A percentile compares a stretch with the other conserved stretches of the same genome.
phyloP scores from a whole-genome alignment of 2,113 vertebrate species.

The Numida meleagris region DNA sequence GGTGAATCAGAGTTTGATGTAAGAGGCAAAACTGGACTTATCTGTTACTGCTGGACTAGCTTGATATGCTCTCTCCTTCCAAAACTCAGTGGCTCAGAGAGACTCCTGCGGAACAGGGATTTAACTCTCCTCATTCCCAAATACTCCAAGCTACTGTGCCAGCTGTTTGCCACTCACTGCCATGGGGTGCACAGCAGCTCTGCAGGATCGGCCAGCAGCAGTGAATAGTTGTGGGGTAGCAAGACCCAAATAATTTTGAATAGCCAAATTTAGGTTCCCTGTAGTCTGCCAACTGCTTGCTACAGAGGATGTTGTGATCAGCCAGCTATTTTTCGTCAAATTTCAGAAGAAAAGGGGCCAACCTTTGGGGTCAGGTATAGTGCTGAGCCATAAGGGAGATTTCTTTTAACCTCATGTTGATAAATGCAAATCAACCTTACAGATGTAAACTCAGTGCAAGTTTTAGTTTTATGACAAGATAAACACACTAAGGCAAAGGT shows the following conservation, averaged over 20 bases:
- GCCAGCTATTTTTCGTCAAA: background rate
- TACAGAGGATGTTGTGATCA: background rate
- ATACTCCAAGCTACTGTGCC: background rate
- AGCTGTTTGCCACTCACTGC: background rate
- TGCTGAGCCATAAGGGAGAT: background rate
- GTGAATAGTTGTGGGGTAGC: background rate
- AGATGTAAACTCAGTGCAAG: background rate
- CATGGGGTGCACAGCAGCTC: background rate
- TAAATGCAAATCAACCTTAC: background rate
- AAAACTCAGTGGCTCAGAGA: background rate
- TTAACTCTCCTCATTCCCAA: background rate
- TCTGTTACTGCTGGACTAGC: slow-evolving; percentile 3
- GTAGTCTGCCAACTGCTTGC: background rate
- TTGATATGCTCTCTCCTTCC: background rate
- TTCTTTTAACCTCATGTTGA: background rate
- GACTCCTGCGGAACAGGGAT: background rate
- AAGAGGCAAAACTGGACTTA: slow-evolving; percentile 13
- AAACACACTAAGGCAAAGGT: background rate
- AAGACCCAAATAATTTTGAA: background rate
- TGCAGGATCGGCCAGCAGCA: background rate
- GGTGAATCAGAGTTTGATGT: slow-evolving; percentile 60
- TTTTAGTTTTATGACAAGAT: background rate
- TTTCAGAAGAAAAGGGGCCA: background rate
- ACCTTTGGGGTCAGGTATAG: background rate
- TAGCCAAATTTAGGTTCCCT: background rate